These are phyloP conservation scores for Scelioninae gen. 1 DNA, from an alignment of 2,888 invertebrate genomes.

Conservation along the genomic window DNA sequence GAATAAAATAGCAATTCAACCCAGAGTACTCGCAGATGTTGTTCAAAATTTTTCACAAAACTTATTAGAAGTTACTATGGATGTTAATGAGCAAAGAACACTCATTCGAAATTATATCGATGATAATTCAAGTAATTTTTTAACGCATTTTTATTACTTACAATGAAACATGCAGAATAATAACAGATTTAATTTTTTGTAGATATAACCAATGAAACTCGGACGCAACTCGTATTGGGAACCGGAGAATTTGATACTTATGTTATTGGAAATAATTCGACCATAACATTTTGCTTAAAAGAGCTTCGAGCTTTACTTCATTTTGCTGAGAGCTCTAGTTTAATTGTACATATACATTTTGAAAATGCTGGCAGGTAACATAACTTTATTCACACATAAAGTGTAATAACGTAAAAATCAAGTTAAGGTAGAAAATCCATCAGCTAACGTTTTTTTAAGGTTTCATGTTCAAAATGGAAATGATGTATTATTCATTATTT, in stretches of 20 bases:
- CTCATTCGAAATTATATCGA: conserved; percentile 92
- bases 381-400: neutral
- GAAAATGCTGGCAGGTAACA: conserved; percentile 89
- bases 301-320: conserved; percentile 92
- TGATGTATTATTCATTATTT: too few relatives aligned
- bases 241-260: conserved; percentile 90
- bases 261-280: conserved; percentile 87
- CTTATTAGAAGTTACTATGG: conserved; percentile 91
- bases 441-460: too few relatives aligned
- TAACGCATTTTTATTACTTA: too few relatives aligned
- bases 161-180: too few relatives aligned
- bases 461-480: too few relatives aligned
- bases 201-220: conserved; percentile 88
- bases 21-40: conserved; percentile 89
- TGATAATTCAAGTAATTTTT: conserved; percentile 85
- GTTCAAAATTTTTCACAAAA: conserved; percentile 92
- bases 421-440: too few relatives aligned
- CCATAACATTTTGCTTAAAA: conserved; percentile 93
- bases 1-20: conserved; percentile 86
- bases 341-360: conserved; percentile 90
- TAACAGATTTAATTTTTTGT: too few relatives aligned
- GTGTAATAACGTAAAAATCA: too few relatives aligned
- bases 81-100: conserved; percentile 87
- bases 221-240: conserved; percentile 91
- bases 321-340: conserved; percentile 90